A percentile compares a stretch with the other conserved stretches of the same genome.
Conservation (phyloP, 2,888 invertebrate genomes). For the Dryococelus australis region DNA sequence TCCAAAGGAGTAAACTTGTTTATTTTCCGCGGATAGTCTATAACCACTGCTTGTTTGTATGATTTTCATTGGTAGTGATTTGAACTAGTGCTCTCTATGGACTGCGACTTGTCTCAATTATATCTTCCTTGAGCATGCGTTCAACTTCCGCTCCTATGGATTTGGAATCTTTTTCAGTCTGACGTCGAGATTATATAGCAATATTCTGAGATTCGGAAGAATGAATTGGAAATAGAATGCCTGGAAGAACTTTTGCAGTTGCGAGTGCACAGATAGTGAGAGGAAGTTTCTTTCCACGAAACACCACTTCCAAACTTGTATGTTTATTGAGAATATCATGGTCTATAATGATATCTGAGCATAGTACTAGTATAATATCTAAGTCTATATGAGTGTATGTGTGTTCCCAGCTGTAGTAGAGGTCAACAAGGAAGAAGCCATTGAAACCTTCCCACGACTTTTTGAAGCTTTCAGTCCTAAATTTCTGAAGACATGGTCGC, state of each 20-base stretch:
- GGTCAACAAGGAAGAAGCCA: too few species aligned
- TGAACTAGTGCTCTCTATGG: conserved; percentile 45
- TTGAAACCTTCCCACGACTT: too few species aligned
- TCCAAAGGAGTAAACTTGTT: conserved; percentile 47
- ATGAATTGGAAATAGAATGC: too few species aligned
- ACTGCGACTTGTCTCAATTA: neutral
- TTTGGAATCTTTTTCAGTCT: neutral
- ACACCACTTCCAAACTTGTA: conserved; percentile 4
- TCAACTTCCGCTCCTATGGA: neutral
- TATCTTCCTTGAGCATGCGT: too few species aligned
- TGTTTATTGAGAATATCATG: conserved; percentile 28
- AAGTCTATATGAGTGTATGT: too few species aligned
- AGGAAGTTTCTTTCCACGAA: neutral
- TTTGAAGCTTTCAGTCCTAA: too few species aligned
- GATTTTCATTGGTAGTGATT: conserved; percentile 39
- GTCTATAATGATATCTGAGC: neutral
- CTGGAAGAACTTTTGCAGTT: neutral
- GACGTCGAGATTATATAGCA: conserved; percentile 10
- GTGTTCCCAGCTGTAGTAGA: too few species aligned
- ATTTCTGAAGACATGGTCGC: too few species aligned
- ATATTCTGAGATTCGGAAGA: neutral
- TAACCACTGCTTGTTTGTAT: too few species aligned
- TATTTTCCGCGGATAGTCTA: conserved; percentile 49
- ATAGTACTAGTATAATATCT: neutral
- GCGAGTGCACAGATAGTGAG: too few species aligned